Evolutionary conservation across 2,797 vertebrate species (phyloP).

Genomic region (Cirrhinus mrigala): DNA sequence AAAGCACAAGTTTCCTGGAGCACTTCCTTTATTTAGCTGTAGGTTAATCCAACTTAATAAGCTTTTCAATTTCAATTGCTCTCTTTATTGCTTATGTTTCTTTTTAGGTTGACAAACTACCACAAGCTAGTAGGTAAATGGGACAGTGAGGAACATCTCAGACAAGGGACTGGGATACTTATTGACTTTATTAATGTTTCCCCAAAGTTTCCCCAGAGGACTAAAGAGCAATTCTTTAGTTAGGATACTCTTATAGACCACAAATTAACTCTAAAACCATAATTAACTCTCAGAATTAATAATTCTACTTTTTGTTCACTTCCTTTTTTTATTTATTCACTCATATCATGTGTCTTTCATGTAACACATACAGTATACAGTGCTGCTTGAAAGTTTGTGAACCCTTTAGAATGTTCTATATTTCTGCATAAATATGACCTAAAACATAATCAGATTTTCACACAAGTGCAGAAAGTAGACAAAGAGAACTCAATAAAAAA

Average conservation of each 20-base stretch:
- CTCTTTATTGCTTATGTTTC: neutral
- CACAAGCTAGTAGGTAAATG: constrained; percentile 56
- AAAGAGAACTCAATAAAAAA: too few relatives aligned
- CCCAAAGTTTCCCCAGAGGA: constrained; percentile 62
- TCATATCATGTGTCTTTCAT: too few relatives aligned
- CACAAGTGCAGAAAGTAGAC: too few relatives aligned
- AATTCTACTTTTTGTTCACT: too few relatives aligned
- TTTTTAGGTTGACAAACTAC: constrained; percentile 64
- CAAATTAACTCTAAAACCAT: neutral
- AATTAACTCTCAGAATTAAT: neutral
- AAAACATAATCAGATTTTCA: too few relatives aligned
- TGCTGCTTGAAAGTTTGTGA: too few relatives aligned
- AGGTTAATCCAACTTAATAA: neutral
- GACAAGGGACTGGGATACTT: constrained; percentile 59
- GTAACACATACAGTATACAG: too few relatives aligned
- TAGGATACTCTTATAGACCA: neutral
- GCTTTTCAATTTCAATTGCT: neutral
- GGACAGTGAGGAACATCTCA: constrained; percentile 64
- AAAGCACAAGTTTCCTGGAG: neutral
- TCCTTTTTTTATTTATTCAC: neutral
- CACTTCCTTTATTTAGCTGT: neutral
- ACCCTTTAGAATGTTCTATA: too few relatives aligned
- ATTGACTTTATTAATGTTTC: constrained; percentile 36
- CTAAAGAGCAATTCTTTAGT: constrained; percentile 62
- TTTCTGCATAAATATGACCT: too few relatives aligned